These are phyloP conservation scores for Bufo bufo DNA, from an alignment of 2,113 vertebrate species.

Conservation along the genomic window DNA sequence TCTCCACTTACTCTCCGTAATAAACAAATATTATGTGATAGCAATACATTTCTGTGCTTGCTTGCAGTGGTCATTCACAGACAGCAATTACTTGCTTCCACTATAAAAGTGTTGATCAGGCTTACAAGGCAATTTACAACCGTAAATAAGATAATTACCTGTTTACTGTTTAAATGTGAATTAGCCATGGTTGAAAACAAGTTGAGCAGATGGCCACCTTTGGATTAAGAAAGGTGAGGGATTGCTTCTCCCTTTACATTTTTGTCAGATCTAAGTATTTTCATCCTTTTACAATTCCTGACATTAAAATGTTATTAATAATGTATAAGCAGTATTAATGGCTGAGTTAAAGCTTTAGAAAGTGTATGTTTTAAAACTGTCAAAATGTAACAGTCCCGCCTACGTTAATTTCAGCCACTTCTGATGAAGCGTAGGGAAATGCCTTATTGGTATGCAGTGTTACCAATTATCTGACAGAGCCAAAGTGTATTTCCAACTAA, in stretches of 20 bases:
- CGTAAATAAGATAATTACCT: constrained; percentile 31
- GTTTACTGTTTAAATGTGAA: constrained; percentile 20
- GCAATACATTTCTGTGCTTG: background rate
- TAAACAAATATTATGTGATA: constrained; percentile 40
- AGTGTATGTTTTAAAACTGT: constrained; percentile 79
- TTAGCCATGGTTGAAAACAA: constrained; percentile 19
- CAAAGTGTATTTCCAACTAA: constrained; percentile 82
- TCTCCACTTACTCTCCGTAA: constrained; percentile 29
- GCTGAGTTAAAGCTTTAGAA: constrained; percentile 76
- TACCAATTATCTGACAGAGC: constrained; percentile 85
- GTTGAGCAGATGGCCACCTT: constrained; percentile 7
- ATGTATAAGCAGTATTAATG: constrained; percentile 74
- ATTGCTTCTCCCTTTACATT: constrained; percentile 59
- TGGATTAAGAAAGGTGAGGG: constrained; percentile 38
- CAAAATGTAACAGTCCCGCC: constrained; percentile 73
- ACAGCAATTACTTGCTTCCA: constrained; percentile 25
- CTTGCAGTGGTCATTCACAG: constrained; percentile 7
- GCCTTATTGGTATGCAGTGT: constrained; percentile 82
- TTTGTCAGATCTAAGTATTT: constrained; percentile 62
- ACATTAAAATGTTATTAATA: constrained; percentile 73
- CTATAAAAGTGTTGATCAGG: constrained; percentile 14
- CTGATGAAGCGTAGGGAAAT: constrained; percentile 80
- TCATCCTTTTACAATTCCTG: constrained; percentile 59
- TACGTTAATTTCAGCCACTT: constrained; percentile 73
- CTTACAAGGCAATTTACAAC: constrained; percentile 36